Base-by-base conservation (phyloP, 2,888 invertebrate species). In the Sympetrum striolatum region DNA sequence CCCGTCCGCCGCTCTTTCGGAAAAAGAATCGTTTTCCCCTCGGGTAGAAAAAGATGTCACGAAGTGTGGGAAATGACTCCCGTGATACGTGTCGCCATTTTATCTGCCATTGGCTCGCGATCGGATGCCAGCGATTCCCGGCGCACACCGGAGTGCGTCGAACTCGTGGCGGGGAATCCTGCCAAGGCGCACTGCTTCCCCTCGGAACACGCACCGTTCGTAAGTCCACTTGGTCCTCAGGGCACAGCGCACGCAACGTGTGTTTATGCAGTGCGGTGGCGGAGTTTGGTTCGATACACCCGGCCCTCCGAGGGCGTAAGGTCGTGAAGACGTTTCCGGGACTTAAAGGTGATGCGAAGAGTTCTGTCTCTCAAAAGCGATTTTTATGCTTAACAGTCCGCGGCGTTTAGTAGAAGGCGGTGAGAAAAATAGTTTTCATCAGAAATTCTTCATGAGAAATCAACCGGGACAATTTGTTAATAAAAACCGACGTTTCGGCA, bases 41-140 rank as follows among this genome's bases (percentile, higher is more conserved):
- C 31, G 12, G 31, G 31, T 73, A 31, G 73, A 73, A 22, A 73
- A 73, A 73, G 73, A 73, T 73, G 73, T 73, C 73, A 73, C 73
- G 73, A 31, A 25, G 25, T n/a, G 48, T 12, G 48, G 81, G 48
- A 81, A 81, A 48, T 53, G 81, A 31, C 81, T 81, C n/a, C 81
- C 53, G 81, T 3, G 81, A 81, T 81, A 81, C 81, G 81, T 81
- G 81, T 25, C 53, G 81, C 81, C 81, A 81, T 81, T 81, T 81
- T 81, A 81, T 81, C 81, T 48, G 53, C 81, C 80, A n/a, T 80
- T 80, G 80, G 37, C 80, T 80, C 80, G 80, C 22, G 80, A 80
- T 80, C 80, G 80, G 80, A 80, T 80, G 39, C 80, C 80, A 39
- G 39, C 80, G 80, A 44, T 39, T 80, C 39, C 80, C 80, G 5